These are phyloP conservation scores for Echinops telfairi DNA, from an alignment of 2,113 vertebrate species.

Conservation along the genomic window DNA sequence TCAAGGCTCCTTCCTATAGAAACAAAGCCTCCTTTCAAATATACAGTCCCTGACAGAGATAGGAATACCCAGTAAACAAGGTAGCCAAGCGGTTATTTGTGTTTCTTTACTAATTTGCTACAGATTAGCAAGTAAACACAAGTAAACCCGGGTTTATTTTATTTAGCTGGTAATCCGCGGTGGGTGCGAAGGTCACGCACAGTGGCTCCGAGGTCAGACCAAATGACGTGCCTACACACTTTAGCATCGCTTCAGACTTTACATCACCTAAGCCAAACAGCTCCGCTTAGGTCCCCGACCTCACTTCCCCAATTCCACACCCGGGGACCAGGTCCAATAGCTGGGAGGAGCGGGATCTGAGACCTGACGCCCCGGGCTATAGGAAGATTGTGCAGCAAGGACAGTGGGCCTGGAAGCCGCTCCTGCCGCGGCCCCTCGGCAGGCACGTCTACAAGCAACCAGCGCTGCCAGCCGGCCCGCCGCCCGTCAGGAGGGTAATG, in stretches of 20 bases:
- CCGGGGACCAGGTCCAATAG: background rate
- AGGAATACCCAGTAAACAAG: background rate
- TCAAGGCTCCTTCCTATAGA: background rate
- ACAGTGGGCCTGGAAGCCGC: conserved; percentile 36
- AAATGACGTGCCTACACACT: background rate
- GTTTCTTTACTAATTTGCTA: background rate
- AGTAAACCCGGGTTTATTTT: background rate
- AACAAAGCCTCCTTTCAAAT: background rate
- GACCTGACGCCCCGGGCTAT: conserved; percentile 18
- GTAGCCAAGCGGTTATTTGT: background rate
- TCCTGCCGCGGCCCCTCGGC: conserved; percentile 55
- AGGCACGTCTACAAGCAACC: conserved; percentile 63
- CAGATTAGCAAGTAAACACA: background rate
- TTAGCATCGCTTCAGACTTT: conserved; percentile 48
- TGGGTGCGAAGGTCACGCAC: background rate
- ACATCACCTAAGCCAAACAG: background rate
- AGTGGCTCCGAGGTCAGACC: conserved; percentile 9
- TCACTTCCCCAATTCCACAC: conserved; percentile 3
- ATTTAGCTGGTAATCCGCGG: background rate
- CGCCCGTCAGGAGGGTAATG: conserved; percentile 79
- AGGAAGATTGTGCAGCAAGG: background rate
- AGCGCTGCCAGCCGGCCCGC: background rate
- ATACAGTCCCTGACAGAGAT: background rate
- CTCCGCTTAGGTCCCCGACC: background rate
- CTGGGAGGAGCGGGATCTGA: conserved; percentile 23